Base-by-base conservation (phyloP, 2,113 vertebrate genomes). In the Melanocharis versteri region DNA sequence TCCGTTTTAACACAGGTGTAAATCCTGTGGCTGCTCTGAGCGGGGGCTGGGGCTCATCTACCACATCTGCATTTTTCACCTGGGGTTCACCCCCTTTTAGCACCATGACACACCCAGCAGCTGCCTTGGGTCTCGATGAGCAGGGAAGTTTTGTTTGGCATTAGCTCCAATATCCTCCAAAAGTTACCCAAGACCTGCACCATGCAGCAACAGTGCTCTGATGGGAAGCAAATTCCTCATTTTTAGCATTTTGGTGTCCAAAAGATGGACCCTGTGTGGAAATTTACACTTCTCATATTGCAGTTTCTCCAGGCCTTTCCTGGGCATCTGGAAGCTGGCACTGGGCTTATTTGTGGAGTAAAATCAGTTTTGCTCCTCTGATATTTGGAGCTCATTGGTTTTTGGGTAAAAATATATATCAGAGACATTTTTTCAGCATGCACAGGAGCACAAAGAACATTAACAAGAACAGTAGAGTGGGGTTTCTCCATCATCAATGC, bases 1-100 rank as follows among this genome's bases (percentile, higher is more conserved):
- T 22, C 23, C 1, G 0, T 2, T 64, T 30, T 12, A 50, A 66
- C 2, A 7, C 3, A 19, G 42, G 58, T 27, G 44, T 45, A 33
- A 83, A 40, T 66, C 33, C 65, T 50, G 48, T 24, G 39, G 40
- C 15, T 72, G 51, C 69, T 82, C 64, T 40, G 62, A 39, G 62
- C 50, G n/a, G 56, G 39, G 22, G 5, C 45, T 48, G 18, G 8
- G 58, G 33, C 48, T 57, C 6, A 51, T 28, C 48, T 30, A 14
- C 39, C 23, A 24, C 42, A 68, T 28, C 39, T 27, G 17, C 21
- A 28, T 30, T 40, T 50, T 90, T 42, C 45, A 45, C 11, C 5
- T 19, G 9, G 69, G 39, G 20, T 47, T 89, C 58, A 47, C 33
- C 45, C 45, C 18, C 24, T 15, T 18, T 28, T 5, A 20, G 45